Conservation (phyloP, 2,888 invertebrate species). For the Agrotis ipsilon region DNA sequence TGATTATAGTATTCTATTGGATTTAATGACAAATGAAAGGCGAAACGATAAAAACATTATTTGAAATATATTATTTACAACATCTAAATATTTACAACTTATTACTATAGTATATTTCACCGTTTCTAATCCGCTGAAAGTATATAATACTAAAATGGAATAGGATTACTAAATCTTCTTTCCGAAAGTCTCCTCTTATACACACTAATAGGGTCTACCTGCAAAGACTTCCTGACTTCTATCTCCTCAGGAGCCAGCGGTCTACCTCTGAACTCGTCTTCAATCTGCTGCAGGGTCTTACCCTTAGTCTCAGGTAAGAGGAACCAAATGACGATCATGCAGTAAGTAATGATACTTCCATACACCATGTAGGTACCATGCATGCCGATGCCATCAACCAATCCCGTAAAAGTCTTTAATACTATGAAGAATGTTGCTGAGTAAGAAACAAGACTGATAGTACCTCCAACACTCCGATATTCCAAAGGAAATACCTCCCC, state of each 20-base stretch:
- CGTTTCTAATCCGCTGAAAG: background rate
- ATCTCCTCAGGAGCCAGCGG: slow-evolving; percentile 61
- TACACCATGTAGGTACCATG: slow-evolving; percentile 91
- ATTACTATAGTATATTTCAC: slow-evolving; percentile 9
- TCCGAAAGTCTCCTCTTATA: slow-evolving; percentile 73
- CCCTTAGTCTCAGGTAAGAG: slow-evolving; percentile 92
- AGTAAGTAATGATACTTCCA: slow-evolving; percentile 85
- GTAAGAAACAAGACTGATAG: slow-evolving; percentile 90
- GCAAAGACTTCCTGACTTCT: slow-evolving; percentile 69
- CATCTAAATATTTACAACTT: slow-evolving; percentile 13
- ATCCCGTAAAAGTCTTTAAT: slow-evolving; percentile 91
- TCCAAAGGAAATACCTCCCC: slow-evolving; percentile 93
- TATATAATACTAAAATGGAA: slow-evolving; percentile 37
- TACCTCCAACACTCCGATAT: slow-evolving; percentile 91
- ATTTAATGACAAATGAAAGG: background rate
- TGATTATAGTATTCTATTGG: too few relatives aligned
- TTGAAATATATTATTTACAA: slow-evolving; percentile 2
- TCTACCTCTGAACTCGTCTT: slow-evolving; percentile 86
- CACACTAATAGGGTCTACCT: slow-evolving; percentile 65
- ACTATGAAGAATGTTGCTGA: slow-evolving; percentile 91
- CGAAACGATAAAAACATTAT: background rate
- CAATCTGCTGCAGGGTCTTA: slow-evolving; percentile 92
- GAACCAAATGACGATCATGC: slow-evolving; percentile 89
- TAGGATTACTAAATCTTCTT: slow-evolving; percentile 65
- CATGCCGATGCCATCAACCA: slow-evolving; percentile 87